Percentiles rank a stretch among this genome's conserved stretches.
These are phyloP conservation scores for Ethmia dodecea DNA, from an alignment of 2,888 invertebrate species.

Conservation along the genomic window DNA sequence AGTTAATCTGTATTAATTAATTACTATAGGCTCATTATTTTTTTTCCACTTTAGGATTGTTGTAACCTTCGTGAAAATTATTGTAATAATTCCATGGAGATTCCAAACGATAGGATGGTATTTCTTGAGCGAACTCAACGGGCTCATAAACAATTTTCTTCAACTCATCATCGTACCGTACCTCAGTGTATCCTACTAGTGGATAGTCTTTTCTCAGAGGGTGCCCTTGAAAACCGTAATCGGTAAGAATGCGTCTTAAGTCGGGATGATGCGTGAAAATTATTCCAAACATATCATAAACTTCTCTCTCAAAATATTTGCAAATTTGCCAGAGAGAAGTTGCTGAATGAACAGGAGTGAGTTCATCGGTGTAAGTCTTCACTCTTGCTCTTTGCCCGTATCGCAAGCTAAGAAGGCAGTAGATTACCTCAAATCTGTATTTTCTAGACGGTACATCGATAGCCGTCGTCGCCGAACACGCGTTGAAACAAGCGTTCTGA, in stretches of 20 bases:
- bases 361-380: constrained; percentile 63
- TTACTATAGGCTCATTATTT: background rate
- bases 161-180: constrained; percentile 62
- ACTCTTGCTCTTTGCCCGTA: constrained; percentile 41
- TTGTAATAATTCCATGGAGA: constrained; percentile 60
- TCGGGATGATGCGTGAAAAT: constrained; percentile 64
- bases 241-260: constrained; percentile 58
- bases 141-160: constrained; percentile 67
- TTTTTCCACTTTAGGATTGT: constrained; percentile 23
- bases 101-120: constrained; percentile 40
- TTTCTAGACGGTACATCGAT: constrained; percentile 57
- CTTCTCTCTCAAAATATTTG: constrained; percentile 53
- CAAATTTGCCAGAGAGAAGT: constrained; percentile 40
- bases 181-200: constrained; percentile 56
- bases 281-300: constrained; percentile 63
- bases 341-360: constrained; percentile 56
- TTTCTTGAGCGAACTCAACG: constrained; percentile 56
- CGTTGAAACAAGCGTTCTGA: constrained; percentile 56
- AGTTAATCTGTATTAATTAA: no score
- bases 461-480: constrained; percentile 48
- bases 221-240: constrained; percentile 65
- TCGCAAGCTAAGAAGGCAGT: constrained; percentile 48
- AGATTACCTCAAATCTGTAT: constrained; percentile 57
- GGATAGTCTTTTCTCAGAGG: constrained; percentile 67
- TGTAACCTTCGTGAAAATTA: constrained; percentile 55